Evolutionary conservation across 2,113 vertebrate genomes (phyloP), one percentile per base, ranked within the genome.

Genomic region (Okapia johnstoni): DNA sequence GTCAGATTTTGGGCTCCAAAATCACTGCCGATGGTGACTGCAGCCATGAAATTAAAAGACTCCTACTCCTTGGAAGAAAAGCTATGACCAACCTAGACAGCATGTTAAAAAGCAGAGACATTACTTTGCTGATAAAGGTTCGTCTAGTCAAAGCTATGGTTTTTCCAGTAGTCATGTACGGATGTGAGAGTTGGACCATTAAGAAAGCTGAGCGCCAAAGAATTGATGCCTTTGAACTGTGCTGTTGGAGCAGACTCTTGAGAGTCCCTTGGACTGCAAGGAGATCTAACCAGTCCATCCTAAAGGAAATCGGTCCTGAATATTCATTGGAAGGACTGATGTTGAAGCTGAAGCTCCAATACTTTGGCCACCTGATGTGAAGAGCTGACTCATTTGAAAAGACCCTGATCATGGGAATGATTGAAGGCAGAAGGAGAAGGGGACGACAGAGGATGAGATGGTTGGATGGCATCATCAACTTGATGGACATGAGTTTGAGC

Each of bases 201-300:
- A 36, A 70, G n/a, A 70, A 66, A 70, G 9, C 66, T 70, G 66
- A 40, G 19, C 2, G 3, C 19, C n/a, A 23, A 70, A 40, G 10
- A 70, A 40, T 6, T 40, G 19, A 70, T 23, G 66, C 5, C 5
- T 70, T 5, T 40, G 19, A 70, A 40, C 66, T 40, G n/a, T 70
- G 19, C 5, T 12, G 19, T 40, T 70, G 66, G 66, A 70, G 66
- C 40, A 23, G 66, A 70, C n/a, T 70, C 66, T 36, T 40, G 19
- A 70, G n/a, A 70, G 10, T 70, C 10, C 19, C n/a, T 40, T 0
- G 1, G 19, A 40, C 19, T 70, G 2, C n/a, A 70, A 70, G 19
- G n/a, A 70, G 10, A 40, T 40, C 10, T 2, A 40, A 40, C 19
- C 66, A 70, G 19, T 70, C 10, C 5, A 12, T 70, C n/a, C 2